These are phyloP conservation scores for Caenorhabditis plicata DNA, from an alignment of 2,888 invertebrate species.

Conservation along the genomic window DNA sequence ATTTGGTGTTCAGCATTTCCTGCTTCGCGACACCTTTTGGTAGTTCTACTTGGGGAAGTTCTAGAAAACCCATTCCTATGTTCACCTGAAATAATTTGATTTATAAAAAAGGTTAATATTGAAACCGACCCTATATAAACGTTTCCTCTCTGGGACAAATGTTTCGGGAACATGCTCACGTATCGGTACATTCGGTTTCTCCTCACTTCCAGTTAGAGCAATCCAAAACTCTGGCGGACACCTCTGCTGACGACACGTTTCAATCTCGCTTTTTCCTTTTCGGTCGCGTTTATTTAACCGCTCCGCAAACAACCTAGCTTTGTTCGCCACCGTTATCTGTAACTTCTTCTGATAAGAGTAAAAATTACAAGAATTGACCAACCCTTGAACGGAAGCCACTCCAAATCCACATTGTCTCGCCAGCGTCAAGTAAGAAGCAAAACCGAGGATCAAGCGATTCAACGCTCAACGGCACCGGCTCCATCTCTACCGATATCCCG, in stretches of 20 bases:
- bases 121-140: conserved; percentile 47
- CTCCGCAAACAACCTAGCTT: conserved; percentile 82
- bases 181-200: conserved; percentile 50
- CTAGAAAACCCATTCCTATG: conserved; percentile 96
- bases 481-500: conserved; percentile 69
- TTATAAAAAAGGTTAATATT: not conserved
- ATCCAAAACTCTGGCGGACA: conserved; percentile 86
- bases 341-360: conserved; percentile 1
- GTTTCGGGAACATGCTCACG: conserved; percentile 72
- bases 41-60: conserved; percentile 81
- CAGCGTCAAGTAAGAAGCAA: conserved; percentile 88
- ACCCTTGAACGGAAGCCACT: conserved; percentile 74
- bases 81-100: conserved; percentile 72
- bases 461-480: conserved; percentile 65
- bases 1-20: conserved; percentile 81
- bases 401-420: conserved; percentile 84
- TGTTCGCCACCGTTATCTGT: conserved; percentile 62
- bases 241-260: conserved; percentile 79
- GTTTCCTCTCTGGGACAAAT: conserved; percentile 52
- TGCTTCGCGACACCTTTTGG: conserved; percentile 66
- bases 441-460: conserved; percentile 84
- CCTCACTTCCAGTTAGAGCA: conserved; percentile 68
- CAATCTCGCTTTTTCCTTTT: conserved; percentile 88
- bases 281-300: conserved; percentile 98
- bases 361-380: not conserved